phyloP scores from a whole-genome alignment of 2,888 invertebrate genomes.

The Napeogenes sylphis region DNA sequence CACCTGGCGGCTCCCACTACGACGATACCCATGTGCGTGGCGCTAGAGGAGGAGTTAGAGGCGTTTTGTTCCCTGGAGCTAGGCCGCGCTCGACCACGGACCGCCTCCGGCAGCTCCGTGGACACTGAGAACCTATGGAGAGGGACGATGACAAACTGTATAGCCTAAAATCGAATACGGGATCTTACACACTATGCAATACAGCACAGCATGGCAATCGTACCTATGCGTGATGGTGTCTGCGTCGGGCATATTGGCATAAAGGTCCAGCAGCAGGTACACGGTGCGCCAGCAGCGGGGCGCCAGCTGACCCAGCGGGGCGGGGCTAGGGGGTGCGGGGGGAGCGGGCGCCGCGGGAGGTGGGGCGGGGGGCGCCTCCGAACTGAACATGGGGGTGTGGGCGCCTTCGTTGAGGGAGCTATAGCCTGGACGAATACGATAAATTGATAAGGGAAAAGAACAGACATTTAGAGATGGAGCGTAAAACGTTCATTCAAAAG shows the following conservation, averaged over 20 bases:
- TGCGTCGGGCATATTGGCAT: slow-evolving; percentile 96
- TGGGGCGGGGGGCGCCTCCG: slow-evolving; percentile 21
- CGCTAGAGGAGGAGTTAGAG: slow-evolving; percentile 66
- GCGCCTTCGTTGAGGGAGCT: slow-evolving; percentile 88
- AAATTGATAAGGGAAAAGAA: neutral
- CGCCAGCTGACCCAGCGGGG: slow-evolving; percentile 70
- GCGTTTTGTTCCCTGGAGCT: slow-evolving; percentile 60
- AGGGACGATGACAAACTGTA: slow-evolving; percentile 11
- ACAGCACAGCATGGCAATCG: neutral
- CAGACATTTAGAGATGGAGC: neutral
- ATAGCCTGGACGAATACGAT: slow-evolving; percentile 74
- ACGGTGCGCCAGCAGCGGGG: slow-evolving; percentile 97
- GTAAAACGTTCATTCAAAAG: neutral
- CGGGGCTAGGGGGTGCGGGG: slow-evolving; percentile 83
- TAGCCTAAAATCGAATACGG: too few species aligned
- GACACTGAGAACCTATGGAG: slow-evolving; percentile 80
- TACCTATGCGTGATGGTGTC: slow-evolving; percentile 91
- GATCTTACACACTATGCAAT: too few species aligned
- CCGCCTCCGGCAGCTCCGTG: slow-evolving; percentile 83
- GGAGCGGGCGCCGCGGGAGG: slow-evolving; percentile 24
- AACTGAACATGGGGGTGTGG: slow-evolving; percentile 80
- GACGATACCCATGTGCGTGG: slow-evolving; percentile 84
- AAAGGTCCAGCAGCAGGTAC: slow-evolving; percentile 92
- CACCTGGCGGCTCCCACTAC: slow-evolving; percentile 87
- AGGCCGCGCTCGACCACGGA: slow-evolving; percentile 66